Percentiles rank a stretch among this genome's conserved stretches.
Conservation (phyloP, 1,140 invertebrate species). For the Papilio polytes region DNA sequence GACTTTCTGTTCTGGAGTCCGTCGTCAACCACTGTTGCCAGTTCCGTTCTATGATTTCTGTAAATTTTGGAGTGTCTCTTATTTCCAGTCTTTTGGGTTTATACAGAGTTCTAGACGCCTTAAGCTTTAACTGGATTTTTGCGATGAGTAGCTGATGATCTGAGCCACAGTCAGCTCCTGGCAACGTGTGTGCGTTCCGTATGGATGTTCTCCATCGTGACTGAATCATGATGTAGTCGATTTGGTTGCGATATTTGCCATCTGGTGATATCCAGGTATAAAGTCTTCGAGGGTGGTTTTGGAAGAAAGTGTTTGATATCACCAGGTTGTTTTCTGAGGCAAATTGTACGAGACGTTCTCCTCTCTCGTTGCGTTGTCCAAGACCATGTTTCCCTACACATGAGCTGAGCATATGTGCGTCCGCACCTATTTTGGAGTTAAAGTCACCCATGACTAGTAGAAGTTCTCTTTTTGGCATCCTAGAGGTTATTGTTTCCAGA, state of each 20-base stretch:
- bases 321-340: slow-evolving; percentile 42
- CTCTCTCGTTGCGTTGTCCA: slow-evolving; percentile 45
- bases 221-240: slow-evolving; percentile 43
- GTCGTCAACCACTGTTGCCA: slow-evolving; percentile 5
- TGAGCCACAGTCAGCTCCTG: slow-evolving; percentile 39
- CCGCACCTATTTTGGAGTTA: slow-evolving; percentile 48
- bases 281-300: slow-evolving; percentile 43
- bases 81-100: slow-evolving; percentile 4
- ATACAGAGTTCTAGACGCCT: slow-evolving; percentile 29
- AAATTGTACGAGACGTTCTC: slow-evolving; percentile 46
- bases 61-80: background rate
- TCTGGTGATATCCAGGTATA: slow-evolving; percentile 47
- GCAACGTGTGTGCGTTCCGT: slow-evolving; percentile 27
- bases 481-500: slow-evolving; percentile 40
- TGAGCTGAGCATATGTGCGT: slow-evolving; percentile 23
- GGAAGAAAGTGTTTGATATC: slow-evolving; percentile 45
- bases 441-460: slow-evolving; percentile 45
- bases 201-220: slow-evolving; percentile 41
- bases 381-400: slow-evolving; percentile 43
- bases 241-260: slow-evolving; percentile 43
- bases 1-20: slow-evolving; percentile 2
- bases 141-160: slow-evolving; percentile 39
- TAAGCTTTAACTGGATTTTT: slow-evolving; percentile 37
- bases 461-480: slow-evolving; percentile 45
- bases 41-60: background rate